A percentile compares a stretch with the other conserved stretches of the same genome.
phyloP scores from a whole-genome alignment of 2,888 invertebrate species.

The Cabera pusaria region DNA sequence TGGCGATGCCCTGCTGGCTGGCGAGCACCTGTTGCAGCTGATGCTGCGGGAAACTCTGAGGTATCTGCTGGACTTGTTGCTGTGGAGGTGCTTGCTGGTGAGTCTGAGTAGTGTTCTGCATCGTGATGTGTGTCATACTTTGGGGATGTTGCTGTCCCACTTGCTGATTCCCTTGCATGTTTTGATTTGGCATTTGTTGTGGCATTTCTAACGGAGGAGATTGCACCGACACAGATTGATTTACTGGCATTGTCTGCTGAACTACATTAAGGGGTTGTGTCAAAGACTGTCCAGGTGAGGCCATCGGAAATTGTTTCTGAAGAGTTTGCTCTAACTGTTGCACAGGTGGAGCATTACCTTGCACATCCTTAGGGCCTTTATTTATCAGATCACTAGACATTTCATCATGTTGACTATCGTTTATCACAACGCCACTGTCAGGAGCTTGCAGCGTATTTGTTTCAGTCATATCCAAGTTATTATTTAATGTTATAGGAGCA shows the following conservation, averaged over 20 bases:
- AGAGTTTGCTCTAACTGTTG: constrained; percentile 78
- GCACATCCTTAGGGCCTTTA: constrained; percentile 77
- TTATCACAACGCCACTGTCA: constrained; percentile 79
- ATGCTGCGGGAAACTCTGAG: constrained; percentile 81
- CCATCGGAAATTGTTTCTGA: constrained; percentile 79
- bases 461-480: constrained; percentile 74
- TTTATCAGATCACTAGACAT: constrained; percentile 73
- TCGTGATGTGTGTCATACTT: constrained; percentile 79
- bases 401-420: constrained; percentile 79
- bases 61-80: constrained; percentile 78
- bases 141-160: constrained; percentile 77
- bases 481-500: constrained; percentile 74
- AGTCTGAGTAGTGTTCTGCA: constrained; percentile 68
- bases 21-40: constrained; percentile 80
- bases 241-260: constrained; percentile 73
- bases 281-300: constrained; percentile 77
- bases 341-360: constrained; percentile 66
- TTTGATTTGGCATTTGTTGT: constrained; percentile 76
- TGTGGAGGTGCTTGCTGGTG: constrained; percentile 68
- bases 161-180: constrained; percentile 66
- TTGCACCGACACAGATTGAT: constrained; percentile 74
- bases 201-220: constrained; percentile 80
- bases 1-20: constrained; percentile 74
- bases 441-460: constrained; percentile 69
- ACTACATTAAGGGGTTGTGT: constrained; percentile 75